Percentiles rank a stretch among this genome's conserved stretches.
Conservation (phyloP, 2,888 invertebrate genomes). For the Pyrocoelia pectoralis region DNA sequence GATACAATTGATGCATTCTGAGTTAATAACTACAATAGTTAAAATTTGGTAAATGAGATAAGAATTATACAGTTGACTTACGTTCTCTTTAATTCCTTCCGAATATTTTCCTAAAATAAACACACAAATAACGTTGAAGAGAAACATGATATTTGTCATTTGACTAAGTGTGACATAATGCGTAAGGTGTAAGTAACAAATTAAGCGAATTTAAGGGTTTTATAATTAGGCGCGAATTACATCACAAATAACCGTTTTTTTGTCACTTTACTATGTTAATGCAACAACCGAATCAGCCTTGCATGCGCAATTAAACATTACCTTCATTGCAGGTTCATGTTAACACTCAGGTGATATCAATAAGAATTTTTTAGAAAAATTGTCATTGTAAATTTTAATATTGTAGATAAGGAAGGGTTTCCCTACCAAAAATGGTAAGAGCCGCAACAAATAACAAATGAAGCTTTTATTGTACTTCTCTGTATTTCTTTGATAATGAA, state of each 20-base stretch:
- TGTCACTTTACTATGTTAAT: background rate
- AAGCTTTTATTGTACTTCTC: too few species aligned
- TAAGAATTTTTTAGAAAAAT: slow-evolving; percentile 2
- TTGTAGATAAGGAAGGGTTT: too few species aligned
- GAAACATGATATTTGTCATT: background rate
- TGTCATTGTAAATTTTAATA: too few species aligned
- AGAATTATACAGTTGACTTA: background rate
- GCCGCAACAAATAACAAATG: too few species aligned
- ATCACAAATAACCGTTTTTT: background rate
- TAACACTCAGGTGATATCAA: background rate
- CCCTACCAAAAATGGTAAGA: too few species aligned
- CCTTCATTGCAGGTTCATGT: background rate
- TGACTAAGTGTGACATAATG: background rate
- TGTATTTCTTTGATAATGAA: too few species aligned
- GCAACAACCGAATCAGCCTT: background rate
- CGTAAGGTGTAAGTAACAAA: too few species aligned
- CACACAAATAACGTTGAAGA: background rate
- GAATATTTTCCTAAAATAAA: background rate
- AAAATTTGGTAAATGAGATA: background rate
- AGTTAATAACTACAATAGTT: background rate
- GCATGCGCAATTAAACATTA: background rate
- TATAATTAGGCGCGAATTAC: background rate
- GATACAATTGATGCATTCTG: background rate
- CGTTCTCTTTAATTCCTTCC: background rate
- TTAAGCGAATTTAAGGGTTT: background rate